These are phyloP conservation scores for Ptychobarbus kaznakovi DNA, from an alignment of 2,797 vertebrate genomes.

Conservation along the genomic window DNA sequence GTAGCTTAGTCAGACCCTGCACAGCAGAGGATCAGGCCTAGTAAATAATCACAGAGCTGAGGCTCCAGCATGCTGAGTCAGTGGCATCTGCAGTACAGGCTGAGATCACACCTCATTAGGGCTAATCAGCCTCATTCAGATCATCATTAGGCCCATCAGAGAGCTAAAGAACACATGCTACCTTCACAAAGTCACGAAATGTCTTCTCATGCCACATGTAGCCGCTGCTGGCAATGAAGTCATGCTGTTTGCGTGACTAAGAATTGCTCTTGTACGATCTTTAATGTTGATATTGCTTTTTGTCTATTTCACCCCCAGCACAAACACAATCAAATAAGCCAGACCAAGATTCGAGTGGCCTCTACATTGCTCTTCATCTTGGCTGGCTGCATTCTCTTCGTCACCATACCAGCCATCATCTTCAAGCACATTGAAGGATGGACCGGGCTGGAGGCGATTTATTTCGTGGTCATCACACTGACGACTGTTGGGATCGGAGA, in stretches of 20 bases:
- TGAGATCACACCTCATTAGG: slow-evolving; percentile 36
- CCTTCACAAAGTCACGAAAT: slow-evolving; percentile 40
- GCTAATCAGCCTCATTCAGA: slow-evolving; percentile 39
- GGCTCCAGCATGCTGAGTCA: slow-evolving; percentile 14
- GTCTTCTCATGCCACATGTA: slow-evolving; percentile 22
- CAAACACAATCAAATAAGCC: slow-evolving; percentile 93
- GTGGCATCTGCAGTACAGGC: slow-evolving; percentile 17
- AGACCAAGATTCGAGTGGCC: slow-evolving; percentile 93
- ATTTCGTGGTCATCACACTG: slow-evolving; percentile 94
- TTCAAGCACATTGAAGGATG: slow-evolving; percentile 94
- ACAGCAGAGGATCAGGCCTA: background rate
- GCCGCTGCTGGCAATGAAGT: slow-evolving; percentile 13
- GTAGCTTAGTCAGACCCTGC: slow-evolving; percentile 10
- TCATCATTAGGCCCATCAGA: slow-evolving; percentile 28
- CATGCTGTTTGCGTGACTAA: slow-evolving; percentile 6
- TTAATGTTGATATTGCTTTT: slow-evolving; percentile 14
- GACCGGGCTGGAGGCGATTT: slow-evolving; percentile 91
- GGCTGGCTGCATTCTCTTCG: slow-evolving; percentile 91
- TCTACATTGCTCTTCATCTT: slow-evolving; percentile 93
- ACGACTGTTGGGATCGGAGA: slow-evolving; percentile 95
- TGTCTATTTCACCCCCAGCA: slow-evolving; percentile 60
- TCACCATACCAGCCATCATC: slow-evolving; percentile 92
- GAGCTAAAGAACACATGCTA: slow-evolving; percentile 36
- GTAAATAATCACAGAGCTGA: slow-evolving; percentile 48
- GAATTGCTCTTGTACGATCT: background rate